These are phyloP conservation scores for Trachelus iudaicus DNA, from an alignment of 2,888 invertebrate species.

Conservation along the genomic window DNA sequence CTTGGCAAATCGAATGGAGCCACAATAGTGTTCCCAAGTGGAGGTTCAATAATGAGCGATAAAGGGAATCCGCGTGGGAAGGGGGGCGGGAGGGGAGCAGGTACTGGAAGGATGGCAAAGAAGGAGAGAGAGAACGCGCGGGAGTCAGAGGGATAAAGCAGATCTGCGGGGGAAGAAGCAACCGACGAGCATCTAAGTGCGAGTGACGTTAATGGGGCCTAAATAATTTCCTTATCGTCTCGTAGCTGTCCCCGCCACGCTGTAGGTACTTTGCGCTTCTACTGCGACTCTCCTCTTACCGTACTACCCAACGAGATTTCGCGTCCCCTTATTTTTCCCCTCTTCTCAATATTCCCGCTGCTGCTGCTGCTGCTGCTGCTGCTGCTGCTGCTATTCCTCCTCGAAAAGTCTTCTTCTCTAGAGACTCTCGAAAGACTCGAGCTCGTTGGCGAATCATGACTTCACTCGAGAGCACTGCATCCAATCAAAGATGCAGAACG, in stretches of 20 bases:
- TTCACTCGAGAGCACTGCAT: too few relatives aligned
- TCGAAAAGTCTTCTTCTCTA: background rate
- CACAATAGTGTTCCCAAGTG: conserved; percentile 10
- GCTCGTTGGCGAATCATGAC: too few relatives aligned
- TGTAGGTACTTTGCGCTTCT: background rate
- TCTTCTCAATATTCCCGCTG: background rate
- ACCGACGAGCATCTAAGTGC: conserved; percentile 42
- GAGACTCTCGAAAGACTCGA: too few relatives aligned
- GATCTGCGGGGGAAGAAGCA: conserved; percentile 27
- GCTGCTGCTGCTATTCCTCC: background rate
- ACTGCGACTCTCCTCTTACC: background rate
- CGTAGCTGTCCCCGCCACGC: conserved; percentile 27
- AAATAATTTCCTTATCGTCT: conserved; percentile 57
- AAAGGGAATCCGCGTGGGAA: conserved; percentile 31
- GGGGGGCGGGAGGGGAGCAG: conserved; percentile 14
- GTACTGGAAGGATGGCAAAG: background rate
- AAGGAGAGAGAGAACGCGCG: background rate
- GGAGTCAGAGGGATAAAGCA: conserved; percentile 13
- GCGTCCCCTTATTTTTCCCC: conserved; percentile 1
- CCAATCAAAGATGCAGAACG: too few relatives aligned
- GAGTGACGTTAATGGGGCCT: conserved; percentile 60
- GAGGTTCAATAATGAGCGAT: conserved; percentile 50
- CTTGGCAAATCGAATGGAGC: conserved; percentile 14
- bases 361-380: too few relatives aligned
- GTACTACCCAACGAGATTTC: background rate